A percentile compares a stretch with the other conserved stretches of the same genome.
Evolutionary conservation across 1,140 invertebrate genomes (phyloP).

Genomic region (Parasteatoda tepidariorum): DNA sequence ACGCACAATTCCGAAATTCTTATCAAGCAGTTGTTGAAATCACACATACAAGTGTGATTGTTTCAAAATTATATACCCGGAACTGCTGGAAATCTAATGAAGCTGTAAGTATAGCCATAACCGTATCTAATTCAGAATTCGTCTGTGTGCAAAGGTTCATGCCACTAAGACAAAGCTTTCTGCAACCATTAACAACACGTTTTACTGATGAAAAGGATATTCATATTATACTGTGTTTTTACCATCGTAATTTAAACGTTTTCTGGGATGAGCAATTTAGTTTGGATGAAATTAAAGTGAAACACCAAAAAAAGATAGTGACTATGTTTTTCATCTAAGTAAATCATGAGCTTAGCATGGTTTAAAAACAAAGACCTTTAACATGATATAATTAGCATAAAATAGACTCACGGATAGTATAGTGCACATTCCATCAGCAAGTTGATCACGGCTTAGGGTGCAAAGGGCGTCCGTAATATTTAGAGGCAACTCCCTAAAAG

Average conservation of each 20-base stretch:
- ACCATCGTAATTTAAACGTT: conserved; percentile 42
- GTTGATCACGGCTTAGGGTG: conserved; percentile 24
- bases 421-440: conserved; percentile 27
- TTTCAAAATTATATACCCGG: conserved; percentile 33
- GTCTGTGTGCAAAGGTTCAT: conserved; percentile 76
- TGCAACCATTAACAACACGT: conserved; percentile 33
- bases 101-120: conserved; percentile 25
- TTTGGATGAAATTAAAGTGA: conserved; percentile 43
- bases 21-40: conserved; percentile 36
- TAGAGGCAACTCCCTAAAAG: conserved; percentile 40
- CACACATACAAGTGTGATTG: conserved; percentile 29
- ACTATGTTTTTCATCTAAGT: neutral
- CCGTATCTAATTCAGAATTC: conserved; percentile 11
- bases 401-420: conserved; percentile 22
- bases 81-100: conserved; percentile 36
- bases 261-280: neutral
- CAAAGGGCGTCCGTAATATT: conserved; percentile 36
- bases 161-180: conserved; percentile 85
- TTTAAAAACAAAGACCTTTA: conserved; percentile 15
- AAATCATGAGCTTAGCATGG: neutral
- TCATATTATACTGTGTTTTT: conserved; percentile 20
- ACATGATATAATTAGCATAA: conserved; percentile 55
- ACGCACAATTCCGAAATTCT: conserved; percentile 9
- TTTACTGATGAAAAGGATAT: conserved; percentile 42
- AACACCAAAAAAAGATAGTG: neutral